Conservation (phyloP, 2,888 invertebrate genomes). For the Luperina nickerlii region DNA sequence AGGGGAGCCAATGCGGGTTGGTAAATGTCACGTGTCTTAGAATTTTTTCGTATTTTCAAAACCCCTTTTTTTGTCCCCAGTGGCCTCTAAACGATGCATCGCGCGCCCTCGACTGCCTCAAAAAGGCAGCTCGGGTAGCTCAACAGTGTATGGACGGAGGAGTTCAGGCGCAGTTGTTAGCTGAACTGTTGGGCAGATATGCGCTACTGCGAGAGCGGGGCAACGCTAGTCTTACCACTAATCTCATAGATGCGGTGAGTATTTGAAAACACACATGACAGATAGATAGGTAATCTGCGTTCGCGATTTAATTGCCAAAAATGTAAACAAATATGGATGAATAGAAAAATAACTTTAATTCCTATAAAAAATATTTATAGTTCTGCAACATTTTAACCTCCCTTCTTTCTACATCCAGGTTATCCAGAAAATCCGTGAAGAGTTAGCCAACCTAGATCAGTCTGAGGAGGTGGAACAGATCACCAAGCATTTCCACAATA, state of each 20-base stretch:
- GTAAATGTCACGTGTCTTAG: too few relatives aligned
- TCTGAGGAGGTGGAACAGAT: slow-evolving; percentile 99
- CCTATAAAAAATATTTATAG: too few relatives aligned
- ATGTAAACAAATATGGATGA: too few relatives aligned
- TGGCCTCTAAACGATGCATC: slow-evolving; percentile 96
- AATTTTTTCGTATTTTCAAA: too few relatives aligned
- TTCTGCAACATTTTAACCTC: background rate
- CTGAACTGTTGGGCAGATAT: slow-evolving; percentile 98
- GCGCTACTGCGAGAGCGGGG: slow-evolving; percentile 98
- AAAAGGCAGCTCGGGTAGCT: slow-evolving; percentile 98
- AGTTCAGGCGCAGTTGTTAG: slow-evolving; percentile 98
- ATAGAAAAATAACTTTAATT: too few relatives aligned
- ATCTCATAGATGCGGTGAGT: slow-evolving; percentile 90
- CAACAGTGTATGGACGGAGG: slow-evolving; percentile 99
- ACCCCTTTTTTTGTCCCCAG: background rate
- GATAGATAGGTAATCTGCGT: too few relatives aligned
- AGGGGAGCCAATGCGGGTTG: too few relatives aligned
- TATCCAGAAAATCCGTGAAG: slow-evolving; percentile 97
- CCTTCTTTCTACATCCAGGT: slow-evolving; percentile 90
- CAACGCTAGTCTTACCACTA: slow-evolving; percentile 91
- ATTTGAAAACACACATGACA: too few relatives aligned
- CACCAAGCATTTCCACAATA: slow-evolving; percentile 98
- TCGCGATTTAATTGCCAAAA: too few relatives aligned
- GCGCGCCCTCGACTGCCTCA: slow-evolving; percentile 97
- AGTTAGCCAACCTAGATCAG: slow-evolving; percentile 97